These are phyloP conservation scores for Xiphophorus birchmanni DNA, from an alignment of 2,797 vertebrate genomes.

Conservation along the genomic window DNA sequence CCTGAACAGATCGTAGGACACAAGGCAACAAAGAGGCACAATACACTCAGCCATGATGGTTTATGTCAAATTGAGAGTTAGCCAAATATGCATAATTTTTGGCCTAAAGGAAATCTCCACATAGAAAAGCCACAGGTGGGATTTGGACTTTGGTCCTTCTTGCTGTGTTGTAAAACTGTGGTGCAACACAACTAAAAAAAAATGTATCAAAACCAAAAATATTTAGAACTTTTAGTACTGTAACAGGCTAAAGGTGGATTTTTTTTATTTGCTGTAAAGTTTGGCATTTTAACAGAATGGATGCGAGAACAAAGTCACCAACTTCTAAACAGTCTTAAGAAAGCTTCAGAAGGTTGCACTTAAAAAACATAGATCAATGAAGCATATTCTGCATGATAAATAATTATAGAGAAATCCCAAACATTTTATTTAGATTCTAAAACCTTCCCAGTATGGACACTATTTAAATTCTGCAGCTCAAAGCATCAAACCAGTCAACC, in stretches of 20 bases:
- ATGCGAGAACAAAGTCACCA: neutral
- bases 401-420: neutral
- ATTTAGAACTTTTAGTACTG: neutral
- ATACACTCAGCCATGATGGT: too few species aligned
- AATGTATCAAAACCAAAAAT: too few species aligned
- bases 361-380: neutral
- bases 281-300: neutral
- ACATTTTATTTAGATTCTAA: neutral
- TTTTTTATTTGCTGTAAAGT: neutral
- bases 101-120: too few species aligned
- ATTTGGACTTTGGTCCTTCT: neutral
- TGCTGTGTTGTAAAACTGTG: neutral
- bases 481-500: neutral
- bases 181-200: neutral
- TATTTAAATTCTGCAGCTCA: neutral
- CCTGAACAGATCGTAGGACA: neutral
- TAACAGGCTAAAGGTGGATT: too few species aligned
- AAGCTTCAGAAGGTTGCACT: neutral
- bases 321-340: neutral
- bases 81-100: neutral
- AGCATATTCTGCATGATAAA: neutral
- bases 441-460: neutral
- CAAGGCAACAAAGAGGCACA: too few species aligned
- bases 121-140: too few species aligned
- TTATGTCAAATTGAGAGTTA: neutral